Conservation (phyloP, 2,888 invertebrate genomes). For the Dryobota labecula region DNA sequence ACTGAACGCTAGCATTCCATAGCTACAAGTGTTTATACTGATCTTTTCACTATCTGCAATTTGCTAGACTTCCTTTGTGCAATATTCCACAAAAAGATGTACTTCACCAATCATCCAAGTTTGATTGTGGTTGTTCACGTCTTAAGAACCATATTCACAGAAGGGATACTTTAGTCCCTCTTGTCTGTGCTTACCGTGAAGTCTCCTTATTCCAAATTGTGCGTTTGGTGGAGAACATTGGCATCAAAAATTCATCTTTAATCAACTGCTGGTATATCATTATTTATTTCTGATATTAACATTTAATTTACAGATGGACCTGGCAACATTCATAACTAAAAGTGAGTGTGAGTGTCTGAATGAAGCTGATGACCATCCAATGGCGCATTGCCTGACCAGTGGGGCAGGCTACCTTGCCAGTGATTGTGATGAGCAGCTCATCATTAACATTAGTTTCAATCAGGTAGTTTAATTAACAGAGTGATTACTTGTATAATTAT, state of each 20-base stretch:
- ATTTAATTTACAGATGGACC: constrained; percentile 94
- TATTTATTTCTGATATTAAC: neutral
- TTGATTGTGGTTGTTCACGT: neutral
- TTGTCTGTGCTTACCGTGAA: neutral
- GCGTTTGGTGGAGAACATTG: too few relatives aligned
- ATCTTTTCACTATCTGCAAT: neutral
- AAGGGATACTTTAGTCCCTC: neutral
- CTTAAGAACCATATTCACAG: neutral
- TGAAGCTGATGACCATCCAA: constrained; percentile 97
- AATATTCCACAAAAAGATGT: neutral
- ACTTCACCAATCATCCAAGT: neutral
- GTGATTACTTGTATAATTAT: neutral
- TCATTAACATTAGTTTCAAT: constrained; percentile 96
- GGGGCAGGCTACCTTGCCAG: constrained; percentile 94
- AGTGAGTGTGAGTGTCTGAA: constrained; percentile 98
- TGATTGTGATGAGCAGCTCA: constrained; percentile 98
- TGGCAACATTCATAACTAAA: constrained; percentile 96
- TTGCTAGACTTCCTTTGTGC: neutral
- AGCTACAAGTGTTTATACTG: neutral
- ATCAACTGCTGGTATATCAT: neutral
- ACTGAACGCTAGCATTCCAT: neutral
- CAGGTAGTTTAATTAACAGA: constrained; percentile 83
- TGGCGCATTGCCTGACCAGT: constrained; percentile 93
- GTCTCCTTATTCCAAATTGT: neutral
- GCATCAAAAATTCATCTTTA: neutral